Evolutionary conservation across 1,140 invertebrate species (phyloP), one percentile per base, ranked within the genome.

Genomic region (Lepidotrigona ventralis): DNA sequence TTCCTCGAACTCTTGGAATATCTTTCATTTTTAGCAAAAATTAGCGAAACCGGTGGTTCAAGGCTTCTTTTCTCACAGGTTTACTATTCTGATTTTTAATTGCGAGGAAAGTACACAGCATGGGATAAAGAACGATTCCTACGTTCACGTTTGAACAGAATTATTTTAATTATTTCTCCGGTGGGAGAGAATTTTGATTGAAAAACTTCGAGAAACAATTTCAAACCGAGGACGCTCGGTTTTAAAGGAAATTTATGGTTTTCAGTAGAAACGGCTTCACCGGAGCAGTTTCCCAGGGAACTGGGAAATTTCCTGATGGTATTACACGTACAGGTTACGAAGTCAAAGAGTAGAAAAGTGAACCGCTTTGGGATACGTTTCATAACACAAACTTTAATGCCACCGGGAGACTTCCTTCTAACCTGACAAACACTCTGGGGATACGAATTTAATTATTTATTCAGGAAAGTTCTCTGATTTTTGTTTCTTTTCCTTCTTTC

Each of bases 401-500:
- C 78, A 60, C 54, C 54, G 12, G n/a, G 68, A 54, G 54, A 79
- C 19, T 63, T 29, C n/a, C 60, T 56, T 58, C 33, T 29, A 68
- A 60, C 53, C 78, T 29, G 53, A 39, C 78, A 79, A 72, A 79
- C 78, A 79, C 60, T 60, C 66, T 17, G 39, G 12, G 23, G 23
- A 29, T 60, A 23, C n/a, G 56, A 72, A 79, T 79, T 58, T 58
- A 60, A 79, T 79, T 79, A 58, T 79, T 79, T 54, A 79, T 68
- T 79, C 23, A 54, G n/a, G 19, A 12, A 79, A 29, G n/a, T 60
- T 33, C 46, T n/a, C 23, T 11, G 21, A 21, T 23, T 64, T n/a
- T 46, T 23, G 33, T 39, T 39, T 39, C 4, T 39, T 39, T 39
- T 0, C 4, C 6, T 46, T 1, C 9, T 46, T 33, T 33, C 4